Conservation (phyloP, 1,140 invertebrate genomes). For the Ostrea edulis region DNA sequence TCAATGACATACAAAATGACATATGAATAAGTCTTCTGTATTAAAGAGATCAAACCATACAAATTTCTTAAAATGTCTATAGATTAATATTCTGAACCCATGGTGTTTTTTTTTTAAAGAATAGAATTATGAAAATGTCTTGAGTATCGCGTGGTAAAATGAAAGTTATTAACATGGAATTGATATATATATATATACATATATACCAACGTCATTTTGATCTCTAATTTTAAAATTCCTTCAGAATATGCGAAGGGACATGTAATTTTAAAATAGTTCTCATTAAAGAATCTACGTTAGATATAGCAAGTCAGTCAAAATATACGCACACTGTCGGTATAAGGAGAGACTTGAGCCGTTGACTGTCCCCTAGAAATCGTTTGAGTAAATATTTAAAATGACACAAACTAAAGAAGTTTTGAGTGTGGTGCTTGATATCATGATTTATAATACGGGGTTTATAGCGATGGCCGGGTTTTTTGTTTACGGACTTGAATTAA, state of each 20-base stretch:
- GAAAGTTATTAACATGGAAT: not conserved
- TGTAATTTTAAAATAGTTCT: not conserved
- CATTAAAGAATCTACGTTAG: not conserved
- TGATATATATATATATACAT: not conserved
- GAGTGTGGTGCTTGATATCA: not conserved
- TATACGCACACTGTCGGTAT: not conserved
- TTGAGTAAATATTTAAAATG: slow-evolving; percentile 36
- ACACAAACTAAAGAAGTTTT: slow-evolving; percentile 10
- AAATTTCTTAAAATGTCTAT: not conserved
- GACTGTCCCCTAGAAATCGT: slow-evolving; percentile 3
- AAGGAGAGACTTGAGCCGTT: not conserved
- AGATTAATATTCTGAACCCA: not conserved
- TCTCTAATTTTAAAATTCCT: not conserved
- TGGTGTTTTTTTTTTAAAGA: too few relatives aligned
- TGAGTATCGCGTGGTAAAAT: not conserved
- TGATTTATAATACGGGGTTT: too few relatives aligned
- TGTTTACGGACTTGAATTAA: not conserved
- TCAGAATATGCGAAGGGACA: not conserved
- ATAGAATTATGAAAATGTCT: not conserved
- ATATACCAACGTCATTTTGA: not conserved
- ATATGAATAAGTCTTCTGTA: not conserved
- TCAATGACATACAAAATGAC: not conserved
- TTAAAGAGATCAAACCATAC: not conserved
- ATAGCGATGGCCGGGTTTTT: not conserved
- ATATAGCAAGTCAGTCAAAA: not conserved